Percentiles rank a stretch among this genome's conserved stretches.
Evolutionary conservation across 2,113 vertebrate species (phyloP).

Genomic region (human): GRCh38 chr2:178904501-178905000

Average conservation of each 20-base stretch:
- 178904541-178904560: neutral
- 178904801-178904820: neutral
- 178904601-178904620: neutral
- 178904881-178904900: slow-evolving; percentile 3
- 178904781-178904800: neutral
- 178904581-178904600: neutral
- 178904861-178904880: neutral
- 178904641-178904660: neutral
- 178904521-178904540: neutral
- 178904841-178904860: neutral
- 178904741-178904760: neutral
- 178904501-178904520: neutral
- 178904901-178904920: neutral
- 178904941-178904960: neutral
- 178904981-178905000: neutral
- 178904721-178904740: neutral
- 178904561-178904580: neutral
- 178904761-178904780: neutral
- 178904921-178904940: neutral
- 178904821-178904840: neutral
- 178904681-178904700: neutral
- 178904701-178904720: neutral
- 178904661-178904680: neutral
- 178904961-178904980: neutral
- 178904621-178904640: neutral